Percentiles rank a stretch among this genome's conserved stretches.
Conservation (phyloP, 2,113 vertebrate genomes). For the Heliornis fulica region DNA sequence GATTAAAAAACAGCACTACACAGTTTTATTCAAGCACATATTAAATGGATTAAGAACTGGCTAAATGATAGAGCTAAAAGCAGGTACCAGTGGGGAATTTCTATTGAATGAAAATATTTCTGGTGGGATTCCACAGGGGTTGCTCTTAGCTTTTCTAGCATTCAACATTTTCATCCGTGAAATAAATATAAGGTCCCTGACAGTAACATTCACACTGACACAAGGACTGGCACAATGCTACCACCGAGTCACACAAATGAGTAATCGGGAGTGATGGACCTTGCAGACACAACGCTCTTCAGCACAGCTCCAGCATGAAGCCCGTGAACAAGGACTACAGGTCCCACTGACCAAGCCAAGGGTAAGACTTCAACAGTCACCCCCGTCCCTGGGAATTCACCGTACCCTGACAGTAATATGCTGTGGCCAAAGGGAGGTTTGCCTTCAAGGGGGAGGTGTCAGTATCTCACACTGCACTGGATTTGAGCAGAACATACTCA, state of each 20-base stretch:
- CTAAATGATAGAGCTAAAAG: background rate
- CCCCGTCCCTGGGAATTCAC: background rate
- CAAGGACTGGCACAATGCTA: background rate
- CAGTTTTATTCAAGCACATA: background rate
- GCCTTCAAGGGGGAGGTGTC: background rate
- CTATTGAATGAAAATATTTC: slow-evolving; percentile 16
- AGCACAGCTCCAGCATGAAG: background rate
- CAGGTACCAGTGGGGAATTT: background rate
- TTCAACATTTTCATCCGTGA: background rate
- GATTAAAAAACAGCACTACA: background rate
- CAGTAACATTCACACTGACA: background rate
- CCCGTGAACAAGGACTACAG: background rate
- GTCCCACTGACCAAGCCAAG: background rate
- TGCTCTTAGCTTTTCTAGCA: background rate
- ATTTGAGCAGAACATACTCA: background rate
- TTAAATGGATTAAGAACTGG: background rate
- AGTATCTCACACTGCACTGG: background rate
- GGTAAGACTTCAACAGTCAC: background rate
- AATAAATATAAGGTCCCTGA: background rate
- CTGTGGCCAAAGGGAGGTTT: background rate
- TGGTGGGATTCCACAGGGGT: background rate
- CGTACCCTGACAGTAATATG: background rate
- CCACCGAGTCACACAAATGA: background rate
- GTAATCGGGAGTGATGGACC: background rate
- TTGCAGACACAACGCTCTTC: background rate